Conservation (phyloP, 2,888 invertebrate genomes). For the Nebria salina region DNA sequence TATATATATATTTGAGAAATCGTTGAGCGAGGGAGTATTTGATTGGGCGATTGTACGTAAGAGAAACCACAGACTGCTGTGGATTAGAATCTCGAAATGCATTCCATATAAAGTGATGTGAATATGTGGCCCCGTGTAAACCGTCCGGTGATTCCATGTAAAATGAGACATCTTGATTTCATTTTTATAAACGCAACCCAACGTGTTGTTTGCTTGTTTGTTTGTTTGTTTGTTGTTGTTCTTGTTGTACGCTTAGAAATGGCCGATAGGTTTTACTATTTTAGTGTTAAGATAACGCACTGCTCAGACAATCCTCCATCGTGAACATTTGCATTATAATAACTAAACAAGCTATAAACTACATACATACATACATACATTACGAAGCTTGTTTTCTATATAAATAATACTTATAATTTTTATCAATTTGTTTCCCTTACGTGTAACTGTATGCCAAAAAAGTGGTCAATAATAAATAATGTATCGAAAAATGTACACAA, state of each 20-base stretch:
- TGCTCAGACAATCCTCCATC: background rate
- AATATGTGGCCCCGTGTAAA: background rate
- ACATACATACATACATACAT: background rate
- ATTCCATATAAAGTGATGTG: background rate
- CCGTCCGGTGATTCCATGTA: background rate
- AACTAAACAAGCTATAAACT: background rate
- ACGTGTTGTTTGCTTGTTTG: background rate
- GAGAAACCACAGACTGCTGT: background rate
- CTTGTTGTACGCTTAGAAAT: background rate
- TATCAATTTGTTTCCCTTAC: too few species aligned
- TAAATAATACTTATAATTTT: background rate
- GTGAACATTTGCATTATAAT: background rate
- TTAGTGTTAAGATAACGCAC: background rate
- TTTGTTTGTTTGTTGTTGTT: background rate
- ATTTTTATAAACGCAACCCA: background rate
- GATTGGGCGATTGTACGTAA: background rate
- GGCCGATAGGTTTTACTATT: background rate
- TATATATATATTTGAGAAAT: too few species aligned
- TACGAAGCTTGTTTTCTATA: background rate
- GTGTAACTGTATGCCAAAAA: background rate
- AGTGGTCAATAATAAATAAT: background rate
- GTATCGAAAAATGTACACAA: background rate
- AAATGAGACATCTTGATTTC: conserved; percentile 1
- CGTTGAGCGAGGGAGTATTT: background rate
- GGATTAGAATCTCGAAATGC: background rate